These are phyloP conservation scores for Drosophila fulvimacula DNA, from an alignment of 2,888 invertebrate species.

Conservation along the genomic window DNA sequence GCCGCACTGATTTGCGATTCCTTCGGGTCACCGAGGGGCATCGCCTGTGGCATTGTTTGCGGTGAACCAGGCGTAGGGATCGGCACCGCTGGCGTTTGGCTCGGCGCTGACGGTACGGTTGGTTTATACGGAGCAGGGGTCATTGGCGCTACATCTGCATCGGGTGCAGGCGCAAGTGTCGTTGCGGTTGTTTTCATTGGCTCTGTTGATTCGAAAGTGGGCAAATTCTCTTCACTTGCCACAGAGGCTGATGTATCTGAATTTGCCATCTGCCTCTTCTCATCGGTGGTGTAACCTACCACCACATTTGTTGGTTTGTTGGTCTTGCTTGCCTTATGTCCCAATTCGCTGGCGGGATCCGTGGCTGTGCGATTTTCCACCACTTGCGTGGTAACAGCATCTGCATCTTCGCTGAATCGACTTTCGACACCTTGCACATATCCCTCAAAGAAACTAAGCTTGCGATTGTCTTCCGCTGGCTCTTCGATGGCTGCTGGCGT, in stretches of 20 bases:
- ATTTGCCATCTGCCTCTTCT: not conserved
- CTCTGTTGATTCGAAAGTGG: not conserved
- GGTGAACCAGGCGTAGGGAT: constrained; percentile 12
- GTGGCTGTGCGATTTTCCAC: not conserved
- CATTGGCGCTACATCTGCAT: constrained; percentile 29
- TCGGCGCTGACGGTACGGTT: constrained; percentile 5
- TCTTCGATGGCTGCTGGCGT: not conserved
- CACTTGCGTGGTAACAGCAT: not conserved
- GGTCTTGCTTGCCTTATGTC: not conserved
- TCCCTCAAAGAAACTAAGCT: constrained; percentile 30
- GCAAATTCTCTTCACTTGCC: not conserved
- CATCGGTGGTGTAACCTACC: not conserved
- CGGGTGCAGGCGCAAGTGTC: not conserved
- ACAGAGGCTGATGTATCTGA: not conserved
- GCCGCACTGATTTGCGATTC: constrained; percentile 29
- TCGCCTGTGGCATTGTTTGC: constrained; percentile 25
- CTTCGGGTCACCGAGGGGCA: constrained; percentile 37
- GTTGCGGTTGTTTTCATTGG: not conserved
- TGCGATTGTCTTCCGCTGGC: not conserved
- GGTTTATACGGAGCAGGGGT: constrained; percentile 2
- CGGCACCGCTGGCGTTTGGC: constrained; percentile 1
- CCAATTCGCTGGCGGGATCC: not conserved
- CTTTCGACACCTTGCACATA: constrained; percentile 32
- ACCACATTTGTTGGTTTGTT: too few relatives aligned
- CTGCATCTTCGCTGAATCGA: not conserved